Conservation (phyloP, 2,797 vertebrate species). For the Cheirogaleus major region DNA sequence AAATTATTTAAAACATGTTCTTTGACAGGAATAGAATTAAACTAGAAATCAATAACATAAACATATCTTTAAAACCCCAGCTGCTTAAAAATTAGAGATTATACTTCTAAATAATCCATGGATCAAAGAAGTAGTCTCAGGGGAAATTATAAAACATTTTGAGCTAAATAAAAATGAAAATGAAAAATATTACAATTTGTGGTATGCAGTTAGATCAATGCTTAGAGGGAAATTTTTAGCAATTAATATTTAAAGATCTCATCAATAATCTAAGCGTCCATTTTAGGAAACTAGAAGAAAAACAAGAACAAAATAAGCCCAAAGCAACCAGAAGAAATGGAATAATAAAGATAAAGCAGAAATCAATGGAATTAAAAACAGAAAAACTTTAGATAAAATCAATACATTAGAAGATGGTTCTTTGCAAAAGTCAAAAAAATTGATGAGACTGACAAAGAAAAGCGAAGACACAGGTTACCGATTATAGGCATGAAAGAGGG, state of each 20-base stretch:
- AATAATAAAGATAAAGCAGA: too few relatives aligned
- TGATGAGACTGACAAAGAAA: neutral
- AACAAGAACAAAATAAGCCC: neutral
- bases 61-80: neutral
- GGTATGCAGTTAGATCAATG: neutral
- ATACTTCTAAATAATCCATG: neutral
- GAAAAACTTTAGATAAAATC: too few relatives aligned
- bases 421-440: neutral
- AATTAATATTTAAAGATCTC: neutral
- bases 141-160: neutral
- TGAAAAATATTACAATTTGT: neutral
- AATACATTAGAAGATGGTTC: neutral
- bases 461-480: neutral
- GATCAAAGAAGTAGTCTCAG: neutral
- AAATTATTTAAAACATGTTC: neutral
- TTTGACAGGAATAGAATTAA: neutral
- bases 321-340: neutral
- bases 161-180: neutral
- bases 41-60: neutral
- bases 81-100: neutral
- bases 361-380: neutral
- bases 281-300: neutral
- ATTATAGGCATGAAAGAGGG: too few relatives aligned
- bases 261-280: neutral
- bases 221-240: neutral